Conservation (phyloP, 2,113 vertebrate species). For the Jaculus jaculus region DNA sequence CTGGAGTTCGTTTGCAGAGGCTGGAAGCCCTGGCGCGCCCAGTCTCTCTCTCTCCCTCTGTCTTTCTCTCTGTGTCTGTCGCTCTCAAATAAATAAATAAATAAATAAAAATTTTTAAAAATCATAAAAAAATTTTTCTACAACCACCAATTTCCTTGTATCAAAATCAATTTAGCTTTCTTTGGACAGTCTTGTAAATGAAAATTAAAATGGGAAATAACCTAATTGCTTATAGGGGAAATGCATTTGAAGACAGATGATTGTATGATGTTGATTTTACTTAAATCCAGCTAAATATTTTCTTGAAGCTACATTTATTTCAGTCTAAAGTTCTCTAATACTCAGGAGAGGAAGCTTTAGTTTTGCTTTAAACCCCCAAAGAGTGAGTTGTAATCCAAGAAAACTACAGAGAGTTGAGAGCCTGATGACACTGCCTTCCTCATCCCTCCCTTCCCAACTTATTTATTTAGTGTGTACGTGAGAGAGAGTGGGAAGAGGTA, state of each 20-base stretch:
- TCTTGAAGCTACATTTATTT: slow-evolving; percentile 36
- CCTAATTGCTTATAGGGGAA: slow-evolving; percentile 21
- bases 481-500: no score
- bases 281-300: slow-evolving; percentile 17
- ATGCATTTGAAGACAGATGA: slow-evolving; percentile 41
- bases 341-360: not conserved
- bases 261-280: not conserved
- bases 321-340: not conserved
- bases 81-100: no score
- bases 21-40: no score
- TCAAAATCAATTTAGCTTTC: slow-evolving; percentile 62
- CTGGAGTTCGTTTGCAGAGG: no score
- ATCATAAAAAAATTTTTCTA: no score
- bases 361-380: not conserved
- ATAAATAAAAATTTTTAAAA: no score
- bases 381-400: slow-evolving; percentile 24
- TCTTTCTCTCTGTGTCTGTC: no score
- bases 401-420: not conserved
- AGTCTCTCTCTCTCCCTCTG: no score
- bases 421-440: not conserved
- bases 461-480: no score
- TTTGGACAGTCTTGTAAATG: slow-evolving; percentile 50
- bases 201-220: slow-evolving; percentile 44
- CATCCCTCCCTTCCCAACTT: not conserved
- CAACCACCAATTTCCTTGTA: slow-evolving; percentile 28